Conservation (phyloP, 2,797 vertebrate species). For the Neomorphus geoffroyi region DNA sequence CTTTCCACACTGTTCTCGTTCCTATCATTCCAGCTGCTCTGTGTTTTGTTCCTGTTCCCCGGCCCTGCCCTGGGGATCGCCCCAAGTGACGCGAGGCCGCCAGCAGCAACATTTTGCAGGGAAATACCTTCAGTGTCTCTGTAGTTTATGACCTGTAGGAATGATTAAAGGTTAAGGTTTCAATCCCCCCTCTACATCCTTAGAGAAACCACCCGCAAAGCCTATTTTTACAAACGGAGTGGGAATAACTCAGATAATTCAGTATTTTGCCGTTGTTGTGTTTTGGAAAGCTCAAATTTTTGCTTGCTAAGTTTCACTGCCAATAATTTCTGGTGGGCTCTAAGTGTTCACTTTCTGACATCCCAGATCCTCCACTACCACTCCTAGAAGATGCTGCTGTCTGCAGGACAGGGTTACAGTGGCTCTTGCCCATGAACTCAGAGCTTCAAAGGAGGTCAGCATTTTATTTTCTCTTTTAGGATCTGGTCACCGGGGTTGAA, state of each 20-base stretch:
- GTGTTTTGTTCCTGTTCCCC: background rate
- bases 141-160: background rate
- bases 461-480: background rate
- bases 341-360: background rate
- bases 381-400: background rate
- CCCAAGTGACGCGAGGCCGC: fast-evolving
- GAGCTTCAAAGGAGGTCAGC: background rate
- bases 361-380: fast-evolving
- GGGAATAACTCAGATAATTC: background rate
- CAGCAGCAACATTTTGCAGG: background rate
- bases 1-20: background rate
- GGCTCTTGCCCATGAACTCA: background rate
- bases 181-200: background rate
- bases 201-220: background rate
- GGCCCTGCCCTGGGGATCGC: fast-evolving
- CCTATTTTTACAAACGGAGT: background rate
- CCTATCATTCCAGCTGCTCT: background rate
- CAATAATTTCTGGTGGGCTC: background rate
- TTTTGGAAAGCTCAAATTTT: background rate
- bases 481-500: no score
- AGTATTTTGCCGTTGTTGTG: background rate
- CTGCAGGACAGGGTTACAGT: background rate
- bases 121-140: background rate
- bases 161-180: background rate
- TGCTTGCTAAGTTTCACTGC: background rate